Evolutionary conservation across 2,113 vertebrate genomes (phyloP).

Genomic region (Conger conger): DNA sequence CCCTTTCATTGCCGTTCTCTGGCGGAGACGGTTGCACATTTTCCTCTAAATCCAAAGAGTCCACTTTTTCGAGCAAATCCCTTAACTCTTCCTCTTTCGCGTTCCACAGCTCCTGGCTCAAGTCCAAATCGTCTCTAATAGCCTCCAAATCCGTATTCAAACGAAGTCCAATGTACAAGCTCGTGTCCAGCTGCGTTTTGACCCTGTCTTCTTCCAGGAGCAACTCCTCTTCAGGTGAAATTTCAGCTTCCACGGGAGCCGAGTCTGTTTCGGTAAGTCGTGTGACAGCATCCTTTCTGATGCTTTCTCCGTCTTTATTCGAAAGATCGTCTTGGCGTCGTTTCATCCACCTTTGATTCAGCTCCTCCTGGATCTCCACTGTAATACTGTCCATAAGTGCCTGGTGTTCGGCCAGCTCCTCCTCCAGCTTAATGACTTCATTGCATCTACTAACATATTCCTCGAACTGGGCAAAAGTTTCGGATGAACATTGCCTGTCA

Average conservation of each 20-base stretch:
- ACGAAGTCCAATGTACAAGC: slow-evolving; percentile 88
- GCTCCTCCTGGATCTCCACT: slow-evolving; percentile 84
- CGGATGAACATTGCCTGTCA: slow-evolving; percentile 24
- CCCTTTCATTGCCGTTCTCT: slow-evolving; percentile 25
- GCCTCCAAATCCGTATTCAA: slow-evolving; percentile 86
- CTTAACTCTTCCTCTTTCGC: slow-evolving; percentile 79
- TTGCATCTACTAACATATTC: slow-evolving; percentile 69
- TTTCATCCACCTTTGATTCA: slow-evolving; percentile 88
- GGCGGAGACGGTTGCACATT: background rate
- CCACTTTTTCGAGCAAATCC: slow-evolving; percentile 77
- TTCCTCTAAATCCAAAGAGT: slow-evolving; percentile 66
- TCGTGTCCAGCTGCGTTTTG: slow-evolving; percentile 85
- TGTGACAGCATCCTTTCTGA: slow-evolving; percentile 31
- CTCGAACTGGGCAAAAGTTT: slow-evolving; percentile 62
- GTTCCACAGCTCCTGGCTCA: slow-evolving; percentile 72
- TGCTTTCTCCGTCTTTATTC: slow-evolving; percentile 51
- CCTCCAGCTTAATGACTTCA: slow-evolving; percentile 75
- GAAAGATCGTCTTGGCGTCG: slow-evolving; percentile 76
- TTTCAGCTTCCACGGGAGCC: background rate
- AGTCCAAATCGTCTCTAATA: slow-evolving; percentile 76
- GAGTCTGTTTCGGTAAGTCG: background rate
- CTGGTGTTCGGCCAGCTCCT: slow-evolving; percentile 80
- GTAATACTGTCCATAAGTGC: slow-evolving; percentile 75
- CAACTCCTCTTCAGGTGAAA: slow-evolving; percentile 59
- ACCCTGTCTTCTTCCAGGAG: slow-evolving; percentile 80